Conservation (phyloP, 2,797 vertebrate species). For the Macropus fuliginosus region DNA sequence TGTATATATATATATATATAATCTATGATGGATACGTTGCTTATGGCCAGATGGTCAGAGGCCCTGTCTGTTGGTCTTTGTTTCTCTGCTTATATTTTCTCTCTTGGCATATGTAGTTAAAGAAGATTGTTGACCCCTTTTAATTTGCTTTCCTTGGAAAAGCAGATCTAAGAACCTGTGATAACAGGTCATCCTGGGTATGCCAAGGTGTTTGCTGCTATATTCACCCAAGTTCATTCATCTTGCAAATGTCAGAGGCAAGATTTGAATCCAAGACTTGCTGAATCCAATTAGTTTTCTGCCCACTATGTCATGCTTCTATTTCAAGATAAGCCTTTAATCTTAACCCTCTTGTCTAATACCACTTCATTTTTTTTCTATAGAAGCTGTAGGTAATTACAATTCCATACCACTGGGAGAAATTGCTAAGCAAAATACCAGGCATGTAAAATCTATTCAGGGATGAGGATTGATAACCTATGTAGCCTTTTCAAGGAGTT, state of each 20-base stretch:
- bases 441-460: conserved; percentile 62
- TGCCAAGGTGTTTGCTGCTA: too few species aligned
- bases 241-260: neutral
- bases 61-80: too few species aligned
- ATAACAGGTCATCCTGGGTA: too few species aligned
- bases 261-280: neutral
- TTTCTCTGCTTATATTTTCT: too few species aligned
- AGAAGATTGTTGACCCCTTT: too few species aligned
- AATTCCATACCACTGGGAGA: conserved; percentile 61
- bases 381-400: conserved; percentile 49
- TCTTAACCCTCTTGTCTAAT: neutral
- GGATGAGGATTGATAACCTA: conserved; percentile 59
- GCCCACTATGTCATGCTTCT: neutral
- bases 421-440: conserved; percentile 63
- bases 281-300: neutral
- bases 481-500: conserved; percentile 70
- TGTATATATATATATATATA: too few species aligned
- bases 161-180: too few species aligned
- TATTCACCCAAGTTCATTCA: neutral
- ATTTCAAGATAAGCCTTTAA: conserved; percentile 45
- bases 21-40: too few species aligned
- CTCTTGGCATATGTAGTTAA: too few species aligned
- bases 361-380: conserved; percentile 16
- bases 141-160: too few species aligned
- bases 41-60: too few species aligned